Evolutionary conservation across 2,888 invertebrate genomes (phyloP), one percentile per base, ranked within the genome.

Genomic region (Malachius bipustulatus): DNA sequence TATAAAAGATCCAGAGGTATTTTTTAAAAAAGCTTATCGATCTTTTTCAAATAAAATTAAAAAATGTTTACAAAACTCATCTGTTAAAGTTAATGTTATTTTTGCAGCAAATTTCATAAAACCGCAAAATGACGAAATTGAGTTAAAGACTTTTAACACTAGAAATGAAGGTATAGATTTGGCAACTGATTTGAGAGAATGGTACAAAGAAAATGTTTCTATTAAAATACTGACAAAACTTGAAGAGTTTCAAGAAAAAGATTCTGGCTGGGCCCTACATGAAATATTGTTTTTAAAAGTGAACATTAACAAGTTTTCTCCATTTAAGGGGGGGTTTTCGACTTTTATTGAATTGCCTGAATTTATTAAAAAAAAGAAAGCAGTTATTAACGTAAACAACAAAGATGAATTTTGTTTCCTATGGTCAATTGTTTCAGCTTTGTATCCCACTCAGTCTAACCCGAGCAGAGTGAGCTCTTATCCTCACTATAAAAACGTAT

Each of bases 361-460:
- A 6, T 28, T 39, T 27, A 45, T 53, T 14, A 19, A 38, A 33
- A 40, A 27, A 2, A 50, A 43, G 19, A 32, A 42, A 8, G 47
- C 49, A 2, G 40, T 44, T 16, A 38, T 52, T 12, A 52, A 54
- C 39, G 45, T 54, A 0, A 36, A 47, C 34, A 54, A 50, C 36
- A n/a, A 45, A 4, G 52, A 52, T 40, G 12, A 42, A 12, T 32
- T 38, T 9, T 51, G 51, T 36, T 52, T 52, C 39, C 40, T 42
- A 1, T 52, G 49, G 48, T 40, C 47, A 26, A 36, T 52, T 28
- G 34, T 45, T 8, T 42, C 47, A 13, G 47, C 50, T 26, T 27
- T 51, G 24, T 40, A 39, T 36, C 46, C 47, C 2, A 36, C 34
- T 6, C 15, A 30, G 26, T 16, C 15, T 8, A 2, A 48, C 36